These are phyloP conservation scores for Nymphalis io DNA, from an alignment of 1,140 invertebrate genomes.

Conservation along the genomic window DNA sequence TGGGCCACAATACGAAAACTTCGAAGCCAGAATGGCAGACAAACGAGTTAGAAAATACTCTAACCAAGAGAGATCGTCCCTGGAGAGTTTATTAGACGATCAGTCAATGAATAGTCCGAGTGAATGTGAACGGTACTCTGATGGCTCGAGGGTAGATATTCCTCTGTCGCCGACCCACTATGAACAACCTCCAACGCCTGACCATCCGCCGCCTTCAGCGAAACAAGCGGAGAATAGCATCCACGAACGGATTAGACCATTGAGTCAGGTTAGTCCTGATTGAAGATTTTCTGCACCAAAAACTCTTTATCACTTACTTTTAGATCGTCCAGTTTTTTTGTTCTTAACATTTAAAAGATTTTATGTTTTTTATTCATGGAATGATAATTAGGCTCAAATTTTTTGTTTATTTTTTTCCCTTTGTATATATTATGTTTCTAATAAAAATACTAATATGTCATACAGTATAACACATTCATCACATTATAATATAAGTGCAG, in stretches of 20 bases:
- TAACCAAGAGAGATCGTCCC: slow-evolving; percentile 82
- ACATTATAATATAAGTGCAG: neutral
- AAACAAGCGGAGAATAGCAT: slow-evolving; percentile 94
- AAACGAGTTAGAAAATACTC: slow-evolving; percentile 70
- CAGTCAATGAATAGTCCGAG: slow-evolving; percentile 71
- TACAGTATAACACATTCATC: neutral
- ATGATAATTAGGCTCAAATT: neutral
- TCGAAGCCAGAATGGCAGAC: slow-evolving; percentile 78
- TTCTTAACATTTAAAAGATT: neutral
- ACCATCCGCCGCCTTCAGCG: slow-evolving; percentile 96
- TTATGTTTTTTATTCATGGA: neutral
- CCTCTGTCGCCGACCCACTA: slow-evolving; percentile 92
- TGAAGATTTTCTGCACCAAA: slow-evolving; percentile 31
- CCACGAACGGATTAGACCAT: slow-evolving; percentile 92
- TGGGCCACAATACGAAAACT: slow-evolving; percentile 81
- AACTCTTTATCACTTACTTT: slow-evolving; percentile 7
- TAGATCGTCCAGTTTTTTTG: neutral
- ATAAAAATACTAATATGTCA: neutral
- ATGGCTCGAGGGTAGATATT: slow-evolving; percentile 75
- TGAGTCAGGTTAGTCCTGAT: slow-evolving; percentile 89
- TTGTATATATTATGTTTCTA: neutral
- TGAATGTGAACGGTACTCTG: slow-evolving; percentile 71
- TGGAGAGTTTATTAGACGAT: slow-evolving; percentile 84
- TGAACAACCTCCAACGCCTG: slow-evolving; percentile 94
- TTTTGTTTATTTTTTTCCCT: neutral